A percentile compares a stretch with the other conserved stretches of the same genome.
Evolutionary conservation across 35 echinoderm and acorn worm genomes (phyloP).

Genomic region (Lytechinus variegatus): DNA sequence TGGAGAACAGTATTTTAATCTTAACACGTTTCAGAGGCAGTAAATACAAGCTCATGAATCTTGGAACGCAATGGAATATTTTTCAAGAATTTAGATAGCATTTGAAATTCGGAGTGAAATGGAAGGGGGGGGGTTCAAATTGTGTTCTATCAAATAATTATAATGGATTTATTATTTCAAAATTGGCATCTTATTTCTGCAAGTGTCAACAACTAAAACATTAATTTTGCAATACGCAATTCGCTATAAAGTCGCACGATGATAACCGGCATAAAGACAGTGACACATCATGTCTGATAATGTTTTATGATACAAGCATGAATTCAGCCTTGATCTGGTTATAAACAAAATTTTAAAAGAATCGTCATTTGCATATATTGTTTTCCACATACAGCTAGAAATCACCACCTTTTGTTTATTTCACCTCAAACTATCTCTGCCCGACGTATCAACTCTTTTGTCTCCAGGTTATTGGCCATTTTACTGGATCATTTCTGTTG

Average conservation of each 20-base stretch:
- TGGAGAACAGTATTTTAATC: neutral
- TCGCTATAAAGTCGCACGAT: neutral
- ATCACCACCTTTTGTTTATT: no score
- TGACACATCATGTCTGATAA: no score
- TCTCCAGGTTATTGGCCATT: no score
- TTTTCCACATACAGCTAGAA: no score
- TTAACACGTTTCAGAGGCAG: no score
- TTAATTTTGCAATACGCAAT: neutral
- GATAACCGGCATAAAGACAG: neutral
- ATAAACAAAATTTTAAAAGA: neutral
- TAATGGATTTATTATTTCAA: neutral
- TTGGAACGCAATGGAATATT: no score
- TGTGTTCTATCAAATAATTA: neutral
- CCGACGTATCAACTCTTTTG: neutral
- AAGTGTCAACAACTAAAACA: neutral
- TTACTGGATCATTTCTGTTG: no score
- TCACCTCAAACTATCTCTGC: neutral
- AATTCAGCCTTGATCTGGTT: neutral
- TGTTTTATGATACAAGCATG: no score
- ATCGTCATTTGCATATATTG: neutral
- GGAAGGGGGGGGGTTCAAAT: neutral
- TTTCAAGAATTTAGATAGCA: no score
- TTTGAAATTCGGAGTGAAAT: no score
- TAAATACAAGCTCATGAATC: no score
- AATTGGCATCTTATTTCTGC: neutral